Evolutionary conservation across 2,797 vertebrate genomes (phyloP).

Genomic region (Hypotaenidia philippensis): DNA sequence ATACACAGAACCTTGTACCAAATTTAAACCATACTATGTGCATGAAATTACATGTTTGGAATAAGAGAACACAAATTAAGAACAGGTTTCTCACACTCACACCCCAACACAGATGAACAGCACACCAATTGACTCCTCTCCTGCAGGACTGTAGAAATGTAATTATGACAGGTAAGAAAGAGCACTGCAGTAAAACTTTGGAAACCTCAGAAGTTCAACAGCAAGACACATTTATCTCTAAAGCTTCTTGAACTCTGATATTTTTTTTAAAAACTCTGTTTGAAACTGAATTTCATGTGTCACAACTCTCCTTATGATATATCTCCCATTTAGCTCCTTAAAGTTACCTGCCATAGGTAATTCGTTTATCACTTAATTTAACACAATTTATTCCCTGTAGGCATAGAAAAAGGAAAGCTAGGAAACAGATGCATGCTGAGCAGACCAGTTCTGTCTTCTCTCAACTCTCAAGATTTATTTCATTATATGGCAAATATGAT

Average conservation of each 20-base stretch:
- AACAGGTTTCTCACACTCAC: neutral
- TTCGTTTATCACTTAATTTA: conserved; percentile 30
- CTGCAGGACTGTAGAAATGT: neutral
- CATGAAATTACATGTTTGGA: neutral
- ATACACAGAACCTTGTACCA: neutral
- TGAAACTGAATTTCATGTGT: neutral
- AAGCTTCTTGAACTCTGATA: neutral
- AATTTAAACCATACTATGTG: neutral
- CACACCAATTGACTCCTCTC: neutral
- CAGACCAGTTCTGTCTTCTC: neutral
- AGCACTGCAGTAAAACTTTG: neutral
- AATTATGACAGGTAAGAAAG: neutral
- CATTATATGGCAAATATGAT: neutral
- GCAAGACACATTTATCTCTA: neutral
- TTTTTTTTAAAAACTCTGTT: neutral
- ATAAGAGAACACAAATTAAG: neutral
- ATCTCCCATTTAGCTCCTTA: conserved; percentile 13
- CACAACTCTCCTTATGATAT: neutral
- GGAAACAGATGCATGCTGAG: neutral
- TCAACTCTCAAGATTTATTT: neutral
- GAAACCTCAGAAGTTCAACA: neutral
- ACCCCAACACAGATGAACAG: neutral
- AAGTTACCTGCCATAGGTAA: conserved; percentile 6
- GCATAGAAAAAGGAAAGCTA: neutral
- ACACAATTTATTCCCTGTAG: neutral